Base-by-base conservation (phyloP, 2,888 invertebrate species). In the Stictocephala bisonia region DNA sequence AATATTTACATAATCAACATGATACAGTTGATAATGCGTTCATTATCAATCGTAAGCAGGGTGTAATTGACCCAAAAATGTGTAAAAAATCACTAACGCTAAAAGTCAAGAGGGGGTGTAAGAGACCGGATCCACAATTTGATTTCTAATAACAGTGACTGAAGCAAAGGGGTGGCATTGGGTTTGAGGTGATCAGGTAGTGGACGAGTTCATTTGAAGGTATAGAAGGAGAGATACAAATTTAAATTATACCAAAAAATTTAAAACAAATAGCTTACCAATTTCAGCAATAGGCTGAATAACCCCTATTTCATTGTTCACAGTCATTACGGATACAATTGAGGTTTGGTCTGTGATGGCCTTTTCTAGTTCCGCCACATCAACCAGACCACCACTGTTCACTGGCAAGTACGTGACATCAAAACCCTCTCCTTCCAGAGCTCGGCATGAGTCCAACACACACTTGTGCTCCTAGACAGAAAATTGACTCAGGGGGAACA, bases 241-340 rank as follows among this genome's bases (percentile, higher is more conserved):
- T n/a, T n/a, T n/a, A n/a, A n/a, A n/a, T n/a, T n/a, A n/a, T n/a
- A n/a, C n/a, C n/a, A n/a, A 35, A 35, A 35, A 35, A n/a, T n/a
- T n/a, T n/a, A n/a, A n/a, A 11, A 35, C 7, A 35, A 7, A 7
- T 18, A 58, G 4, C 71, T 78, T 79, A 87, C 98, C 98, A 79
- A 99, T 99, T 82, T 98, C 94, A 69, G 88, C 84, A 50, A 99
- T 87, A 0, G 98, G 99, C 84, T 99, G 99, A 81, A 87, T 89
- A 0, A 99, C 97, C 75, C 98, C 99, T 83, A 99, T 99, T 87
- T 99, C 99, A 88, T 99, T 99, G 86, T 99, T 99, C 0, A 99
- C 94, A 20, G 93, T 88, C 99, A 99, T 99, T 60, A 99, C 89
- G 1, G 99, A 97, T 1, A 99, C 97, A 48, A 99, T 85, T 60